A percentile compares a stretch with the other conserved stretches of the same genome.
Evolutionary conservation across 2,888 invertebrate genomes (phyloP).

Genomic region (Tetragonisca angustula): DNA sequence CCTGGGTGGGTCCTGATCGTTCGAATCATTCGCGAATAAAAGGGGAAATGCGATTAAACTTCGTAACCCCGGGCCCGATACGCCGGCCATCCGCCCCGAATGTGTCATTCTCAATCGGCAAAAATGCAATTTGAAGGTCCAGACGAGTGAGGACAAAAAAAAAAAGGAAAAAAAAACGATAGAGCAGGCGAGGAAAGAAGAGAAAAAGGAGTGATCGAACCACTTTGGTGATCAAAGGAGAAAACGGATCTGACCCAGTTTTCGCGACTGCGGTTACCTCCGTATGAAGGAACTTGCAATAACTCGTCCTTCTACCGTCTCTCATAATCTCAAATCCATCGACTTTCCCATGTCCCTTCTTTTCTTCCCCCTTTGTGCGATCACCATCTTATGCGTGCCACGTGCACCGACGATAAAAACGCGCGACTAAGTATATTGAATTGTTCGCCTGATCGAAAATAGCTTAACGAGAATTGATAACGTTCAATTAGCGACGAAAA

Average conservation of each 20-base stretch:
- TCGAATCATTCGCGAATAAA: not conserved
- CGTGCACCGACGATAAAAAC: not conserved
- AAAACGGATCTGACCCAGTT: constrained; percentile 65
- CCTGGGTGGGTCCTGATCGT: not conserved
- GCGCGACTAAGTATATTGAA: not conserved
- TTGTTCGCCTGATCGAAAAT: not conserved
- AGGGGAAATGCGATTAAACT: constrained; percentile 26
- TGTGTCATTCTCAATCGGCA: not conserved
- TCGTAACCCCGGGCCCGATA: not conserved
- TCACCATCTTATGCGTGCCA: not conserved
- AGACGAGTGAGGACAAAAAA: not conserved
- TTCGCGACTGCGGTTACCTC: constrained; percentile 41
- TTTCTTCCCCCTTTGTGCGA: not conserved
- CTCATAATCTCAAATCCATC: constrained; percentile 21
- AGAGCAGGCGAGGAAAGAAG: not conserved
- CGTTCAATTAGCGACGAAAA: constrained; percentile 8
- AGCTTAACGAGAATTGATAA: constrained; percentile 3
- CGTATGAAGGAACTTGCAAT: constrained; percentile 43
- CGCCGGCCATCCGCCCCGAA: not conserved
- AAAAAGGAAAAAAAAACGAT: not conserved
- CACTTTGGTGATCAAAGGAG: constrained; percentile 44
- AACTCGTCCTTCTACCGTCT: constrained; percentile 42
- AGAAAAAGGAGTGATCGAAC: not conserved
- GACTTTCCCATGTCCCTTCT: constrained; percentile 25
- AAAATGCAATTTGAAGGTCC: not conserved